Percentiles rank a stretch among this genome's conserved stretches.
Conservation (phyloP, 2,888 invertebrate genomes). For the Junonia oenone region DNA sequence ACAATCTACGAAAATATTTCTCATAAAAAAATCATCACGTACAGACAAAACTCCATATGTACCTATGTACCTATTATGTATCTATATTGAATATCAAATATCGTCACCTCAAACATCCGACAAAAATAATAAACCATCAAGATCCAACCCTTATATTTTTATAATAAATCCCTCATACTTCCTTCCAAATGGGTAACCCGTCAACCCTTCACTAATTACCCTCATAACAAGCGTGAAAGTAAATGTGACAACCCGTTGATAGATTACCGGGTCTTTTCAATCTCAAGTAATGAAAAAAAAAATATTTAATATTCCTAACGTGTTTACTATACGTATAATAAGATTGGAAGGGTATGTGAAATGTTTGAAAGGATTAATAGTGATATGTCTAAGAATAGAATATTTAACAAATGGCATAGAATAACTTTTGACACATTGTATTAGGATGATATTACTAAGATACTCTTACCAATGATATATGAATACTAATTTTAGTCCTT, state of each 20-base stretch:
- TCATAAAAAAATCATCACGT: neutral
- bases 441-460: no score
- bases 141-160: neutral
- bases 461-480: no score
- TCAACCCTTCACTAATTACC: constrained; percentile 19
- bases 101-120: neutral
- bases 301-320: neutral
- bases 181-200: constrained; percentile 5
- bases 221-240: constrained; percentile 8
- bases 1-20: no score
- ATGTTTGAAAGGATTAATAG: neutral
- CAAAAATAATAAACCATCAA: neutral
- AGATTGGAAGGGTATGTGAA: neutral
- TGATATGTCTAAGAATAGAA: neutral
- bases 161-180: neutral
- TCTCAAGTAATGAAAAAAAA: neutral
- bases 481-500: no score
- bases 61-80: neutral
- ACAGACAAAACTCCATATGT: neutral
- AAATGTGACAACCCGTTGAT: constrained; percentile 15
- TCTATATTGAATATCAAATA: neutral
- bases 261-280: constrained; percentile 1
- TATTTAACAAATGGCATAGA: no score
- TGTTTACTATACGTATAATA: neutral
- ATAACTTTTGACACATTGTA: no score